Conservation (phyloP, 1,140 invertebrate species). For the Pomphorhynchus laevis region DNA sequence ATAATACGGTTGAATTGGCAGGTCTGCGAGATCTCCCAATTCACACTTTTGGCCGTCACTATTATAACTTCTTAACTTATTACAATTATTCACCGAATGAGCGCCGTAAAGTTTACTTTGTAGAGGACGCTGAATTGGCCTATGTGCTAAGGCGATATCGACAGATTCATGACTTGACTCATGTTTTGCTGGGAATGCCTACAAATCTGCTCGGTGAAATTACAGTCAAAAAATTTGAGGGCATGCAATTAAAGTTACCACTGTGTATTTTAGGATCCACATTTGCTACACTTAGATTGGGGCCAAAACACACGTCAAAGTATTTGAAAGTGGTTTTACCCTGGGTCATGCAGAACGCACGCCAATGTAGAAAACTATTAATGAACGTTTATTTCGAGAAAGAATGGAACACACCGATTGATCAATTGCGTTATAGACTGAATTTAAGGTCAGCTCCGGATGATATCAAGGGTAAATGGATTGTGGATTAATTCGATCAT, state of each 20-base stretch:
- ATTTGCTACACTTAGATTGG: slow-evolving; percentile 20
- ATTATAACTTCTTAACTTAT: slow-evolving; percentile 37
- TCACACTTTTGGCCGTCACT: slow-evolving; percentile 42
- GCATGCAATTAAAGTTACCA: slow-evolving; percentile 26
- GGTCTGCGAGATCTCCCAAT: slow-evolving; percentile 32
- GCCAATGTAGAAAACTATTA: slow-evolving; percentile 33
- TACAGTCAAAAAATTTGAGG: slow-evolving; percentile 82
- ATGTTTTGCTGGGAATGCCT: slow-evolving; percentile 53
- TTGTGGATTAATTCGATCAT: too few relatives aligned
- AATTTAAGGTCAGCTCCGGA: too few relatives aligned
- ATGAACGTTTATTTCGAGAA: slow-evolving; percentile 59
- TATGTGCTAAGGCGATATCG: slow-evolving; percentile 86
- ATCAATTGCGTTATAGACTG: slow-evolving; percentile 31
- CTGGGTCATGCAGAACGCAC: slow-evolving; percentile 48
- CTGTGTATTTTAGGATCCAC: slow-evolving; percentile 20
- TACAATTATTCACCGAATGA: slow-evolving; percentile 65
- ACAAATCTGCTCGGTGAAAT: slow-evolving; percentile 80
- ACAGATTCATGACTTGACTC: slow-evolving; percentile 70
- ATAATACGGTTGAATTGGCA: slow-evolving; percentile 36
- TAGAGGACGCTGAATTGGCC: slow-evolving; percentile 50
- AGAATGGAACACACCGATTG: slow-evolving; percentile 49
- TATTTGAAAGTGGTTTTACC: slow-evolving; percentile 42
- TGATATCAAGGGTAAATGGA: too few relatives aligned
- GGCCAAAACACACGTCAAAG: slow-evolving; percentile 37
- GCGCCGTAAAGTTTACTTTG: slow-evolving; percentile 45